Base-by-base conservation (phyloP, 2,113 vertebrate genomes). In the Amphiprion percula region DNA sequence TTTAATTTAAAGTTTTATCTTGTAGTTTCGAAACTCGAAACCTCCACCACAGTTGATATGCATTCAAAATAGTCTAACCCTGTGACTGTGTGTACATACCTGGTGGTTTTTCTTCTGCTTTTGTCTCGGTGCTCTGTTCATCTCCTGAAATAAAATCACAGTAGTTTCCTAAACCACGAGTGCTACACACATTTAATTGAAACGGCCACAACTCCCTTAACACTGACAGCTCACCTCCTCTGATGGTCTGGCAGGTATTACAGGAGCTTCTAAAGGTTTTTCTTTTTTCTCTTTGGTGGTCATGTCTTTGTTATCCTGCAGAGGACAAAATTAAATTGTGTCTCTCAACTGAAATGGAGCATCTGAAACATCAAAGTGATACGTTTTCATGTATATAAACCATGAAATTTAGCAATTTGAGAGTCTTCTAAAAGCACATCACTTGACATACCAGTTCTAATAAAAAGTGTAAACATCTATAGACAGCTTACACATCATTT, bases 81-180 rank as follows among this genome's bases (percentile, higher is more conserved):
- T 30, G 21, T 1, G 14, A 63, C n/a, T 46, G n/a, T 33, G 54
- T 70, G 54, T 2, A 44, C 41, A 10, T 47, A 88, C 82, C 85
- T 84, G 72, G 30, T 58, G 33, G 66, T 68, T 33, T 39, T 33
- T 81, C 16, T 74, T 85, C 39, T 61, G 63, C 66, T 82, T 77
- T 49, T 41, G 30, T 72, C 28, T 73, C 2, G 3, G 16, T 61
- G 33, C 14, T 83, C 14, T 64, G 50, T 59, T 85, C 53, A 84
- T 52, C 50, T 89, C 87, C 89, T 90, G 60, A 55, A 86, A 86
- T 61, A 0, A 77, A 68, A 80, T 26, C 49, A 75, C 7, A 77
- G 19, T 11, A 58, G 30, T 39, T 47, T 63, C 23, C 23, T 69
- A 7, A 68, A 61, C 19, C 50, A 39, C 46, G 2, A 50, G 9